Evolutionary conservation across 2,797 vertebrate species (phyloP), one percentile per base, ranked within the genome.

Genomic region (Gouania willdenowi): DNA sequence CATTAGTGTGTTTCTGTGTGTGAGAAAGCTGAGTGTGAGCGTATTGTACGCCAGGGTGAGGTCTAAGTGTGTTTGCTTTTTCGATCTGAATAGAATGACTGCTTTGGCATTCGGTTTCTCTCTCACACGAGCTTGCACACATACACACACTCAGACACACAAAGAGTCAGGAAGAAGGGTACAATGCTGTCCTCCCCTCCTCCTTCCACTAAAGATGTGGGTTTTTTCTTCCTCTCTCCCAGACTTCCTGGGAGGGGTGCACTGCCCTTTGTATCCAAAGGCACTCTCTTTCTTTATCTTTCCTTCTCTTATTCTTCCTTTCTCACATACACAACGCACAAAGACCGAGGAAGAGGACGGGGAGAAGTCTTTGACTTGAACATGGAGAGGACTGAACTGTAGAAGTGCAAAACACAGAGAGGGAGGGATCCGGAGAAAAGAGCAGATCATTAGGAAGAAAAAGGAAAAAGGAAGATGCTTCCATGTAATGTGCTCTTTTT

Each of bases 171-270:
- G 83, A 87, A 90, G 82, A 61, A 82, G 68, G 78, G 75, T 20
- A 89, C 85, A 90, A 89, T 86, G 74, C 64, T 70, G 57, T 75
- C 74, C 75, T 85, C 79, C 78, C 75, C 81, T 82, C 79, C 79
- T 82, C 82, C 79, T 79, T 78, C 77, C 77, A 80, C 78, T 71
- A 74, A 83, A 87, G 75, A 80, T 70, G 66, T 69, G 66, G 82
- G 76, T 80, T 68, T 82, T 63, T 41, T 44, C 76, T 77, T 50
- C 55, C 66, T 63, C 75, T 74, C 81, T 80, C 64, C 77, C 79
- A 84, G 78, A 87, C 84, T 89, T 89, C 87, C 87, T 88, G 84
- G 81, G 86, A 82, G 81, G 81, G 77, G 82, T 87, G 81, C 77
- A 71, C 61, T 73, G 54, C 51, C 77, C 77, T 88, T 90, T 89